These are phyloP conservation scores for Xanthostigma xanthostigma DNA, from an alignment of 2,888 invertebrate species.

Conservation along the genomic window DNA sequence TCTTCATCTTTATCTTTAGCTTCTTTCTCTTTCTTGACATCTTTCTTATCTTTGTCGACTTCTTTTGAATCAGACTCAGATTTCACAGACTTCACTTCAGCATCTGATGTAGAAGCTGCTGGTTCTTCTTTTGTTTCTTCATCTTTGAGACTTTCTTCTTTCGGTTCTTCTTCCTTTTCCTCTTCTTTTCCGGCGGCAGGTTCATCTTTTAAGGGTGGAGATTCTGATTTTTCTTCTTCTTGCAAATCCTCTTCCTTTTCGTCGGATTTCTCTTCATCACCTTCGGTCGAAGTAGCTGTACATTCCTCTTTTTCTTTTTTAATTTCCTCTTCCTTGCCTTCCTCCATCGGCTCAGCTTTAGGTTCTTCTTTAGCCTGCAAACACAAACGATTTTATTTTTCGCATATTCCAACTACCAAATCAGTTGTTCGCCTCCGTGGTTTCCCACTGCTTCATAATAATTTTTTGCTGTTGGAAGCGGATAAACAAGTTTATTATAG, in stretches of 20 bases:
- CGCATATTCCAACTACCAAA: background rate
- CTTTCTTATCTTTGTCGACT: slow-evolving; percentile 29
- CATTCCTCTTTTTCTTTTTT: slow-evolving; percentile 17
- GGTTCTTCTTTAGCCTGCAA: slow-evolving; percentile 23
- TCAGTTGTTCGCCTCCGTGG: no score
- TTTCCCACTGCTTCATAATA: no score
- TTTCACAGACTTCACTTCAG: background rate
- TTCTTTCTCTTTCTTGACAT: slow-evolving; percentile 31
- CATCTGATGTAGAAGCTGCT: slow-evolving; percentile 3
- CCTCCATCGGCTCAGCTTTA: slow-evolving; percentile 20
- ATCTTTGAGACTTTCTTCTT: slow-evolving; percentile 16
- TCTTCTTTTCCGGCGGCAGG: slow-evolving; percentile 18
- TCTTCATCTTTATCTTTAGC: slow-evolving; percentile 38
- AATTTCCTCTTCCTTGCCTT: slow-evolving; percentile 19
- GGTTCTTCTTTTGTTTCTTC: slow-evolving; percentile 11
- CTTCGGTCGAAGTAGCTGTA: slow-evolving; percentile 17
- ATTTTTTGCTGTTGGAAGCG: no score
- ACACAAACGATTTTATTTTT: background rate
- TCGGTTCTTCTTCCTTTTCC: slow-evolving; percentile 21
- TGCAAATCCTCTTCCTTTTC: slow-evolving; percentile 15
- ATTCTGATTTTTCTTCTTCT: slow-evolving; percentile 17
- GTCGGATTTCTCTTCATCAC: slow-evolving; percentile 15
- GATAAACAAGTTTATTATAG: no score
- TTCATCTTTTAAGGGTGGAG: slow-evolving; percentile 19
- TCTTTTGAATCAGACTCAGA: slow-evolving; percentile 23